These are phyloP conservation scores for Macaria liturata DNA, from an alignment of 2,888 invertebrate species.

Conservation along the genomic window DNA sequence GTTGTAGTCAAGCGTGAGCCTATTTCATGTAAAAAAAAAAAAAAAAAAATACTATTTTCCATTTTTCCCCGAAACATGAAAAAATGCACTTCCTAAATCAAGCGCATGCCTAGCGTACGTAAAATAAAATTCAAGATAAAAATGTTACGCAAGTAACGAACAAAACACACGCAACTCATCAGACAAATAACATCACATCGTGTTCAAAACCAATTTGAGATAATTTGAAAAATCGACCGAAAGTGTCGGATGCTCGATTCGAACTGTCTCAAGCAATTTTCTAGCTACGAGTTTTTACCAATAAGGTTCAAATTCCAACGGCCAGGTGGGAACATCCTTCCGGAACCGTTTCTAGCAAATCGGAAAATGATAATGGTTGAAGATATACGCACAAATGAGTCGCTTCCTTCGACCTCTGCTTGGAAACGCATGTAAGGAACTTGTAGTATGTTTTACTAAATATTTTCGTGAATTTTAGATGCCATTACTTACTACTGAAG, in stretches of 20 bases:
- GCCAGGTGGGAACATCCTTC: constrained; percentile 44
- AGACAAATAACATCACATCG: constrained; percentile 35
- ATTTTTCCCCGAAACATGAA: too few relatives aligned
- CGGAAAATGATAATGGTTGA: constrained; percentile 73
- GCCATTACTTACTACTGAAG: too few relatives aligned
- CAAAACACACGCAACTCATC: constrained; percentile 33
- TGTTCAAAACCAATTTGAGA: constrained; percentile 42
- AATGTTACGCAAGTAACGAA: background rate
- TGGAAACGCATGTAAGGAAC: constrained; percentile 59
- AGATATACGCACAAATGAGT: constrained; percentile 69
- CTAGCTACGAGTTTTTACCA: constrained; percentile 6
- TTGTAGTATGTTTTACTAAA: too few relatives aligned
- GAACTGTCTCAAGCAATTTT: constrained; percentile 17
- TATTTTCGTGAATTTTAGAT: too few relatives aligned
- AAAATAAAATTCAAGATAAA: too few relatives aligned
- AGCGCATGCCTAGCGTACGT: too few relatives aligned
- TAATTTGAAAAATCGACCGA: constrained; percentile 54
- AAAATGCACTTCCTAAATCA: too few relatives aligned
- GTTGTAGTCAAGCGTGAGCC: too few relatives aligned
- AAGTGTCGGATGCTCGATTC: constrained; percentile 49
- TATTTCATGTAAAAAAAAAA: too few relatives aligned
- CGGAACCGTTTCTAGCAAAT: constrained; percentile 74
- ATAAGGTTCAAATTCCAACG: constrained; percentile 37
- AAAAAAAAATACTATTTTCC: too few relatives aligned
- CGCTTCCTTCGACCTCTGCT: constrained; percentile 73